phyloP scores from a whole-genome alignment of 2,888 invertebrate species.

The Biston betularia region DNA sequence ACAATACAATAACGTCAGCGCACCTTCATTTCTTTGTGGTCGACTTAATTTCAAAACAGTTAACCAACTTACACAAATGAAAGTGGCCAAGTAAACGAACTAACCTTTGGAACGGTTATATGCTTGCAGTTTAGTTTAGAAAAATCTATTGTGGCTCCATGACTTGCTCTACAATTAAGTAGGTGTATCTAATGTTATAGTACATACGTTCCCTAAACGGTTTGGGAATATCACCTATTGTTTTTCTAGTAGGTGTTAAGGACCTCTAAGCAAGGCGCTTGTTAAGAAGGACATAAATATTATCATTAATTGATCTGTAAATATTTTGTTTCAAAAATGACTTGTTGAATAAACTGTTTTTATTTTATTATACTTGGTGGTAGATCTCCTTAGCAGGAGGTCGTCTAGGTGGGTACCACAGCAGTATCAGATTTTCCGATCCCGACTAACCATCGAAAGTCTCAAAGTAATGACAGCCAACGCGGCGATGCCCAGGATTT shows the following conservation, averaged over 20 bases:
- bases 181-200: neutral
- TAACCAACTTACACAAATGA: neutral
- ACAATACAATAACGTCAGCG: constrained; percentile 14
- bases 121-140: neutral
- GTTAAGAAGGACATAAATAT: neutral
- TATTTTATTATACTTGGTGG: no score
- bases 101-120: neutral
- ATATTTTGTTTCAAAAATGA: neutral
- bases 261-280: constrained; percentile 2
- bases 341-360: neutral
- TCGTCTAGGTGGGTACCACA: no score
- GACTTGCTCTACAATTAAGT: neutral
- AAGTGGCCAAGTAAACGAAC: neutral
- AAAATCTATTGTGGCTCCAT: neutral
- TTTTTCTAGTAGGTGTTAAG: constrained; percentile 17
- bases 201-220: constrained; percentile 20
- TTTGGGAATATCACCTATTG: constrained; percentile 32
- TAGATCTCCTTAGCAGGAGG: no score
- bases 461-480: no score
- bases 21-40: neutral
- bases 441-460: no score
- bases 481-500: no score
- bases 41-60: neutral
- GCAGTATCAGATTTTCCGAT: no score
- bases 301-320: neutral